Base-by-base conservation (phyloP, 1,140 invertebrate genomes). In the Drosophila repleta region DNA sequence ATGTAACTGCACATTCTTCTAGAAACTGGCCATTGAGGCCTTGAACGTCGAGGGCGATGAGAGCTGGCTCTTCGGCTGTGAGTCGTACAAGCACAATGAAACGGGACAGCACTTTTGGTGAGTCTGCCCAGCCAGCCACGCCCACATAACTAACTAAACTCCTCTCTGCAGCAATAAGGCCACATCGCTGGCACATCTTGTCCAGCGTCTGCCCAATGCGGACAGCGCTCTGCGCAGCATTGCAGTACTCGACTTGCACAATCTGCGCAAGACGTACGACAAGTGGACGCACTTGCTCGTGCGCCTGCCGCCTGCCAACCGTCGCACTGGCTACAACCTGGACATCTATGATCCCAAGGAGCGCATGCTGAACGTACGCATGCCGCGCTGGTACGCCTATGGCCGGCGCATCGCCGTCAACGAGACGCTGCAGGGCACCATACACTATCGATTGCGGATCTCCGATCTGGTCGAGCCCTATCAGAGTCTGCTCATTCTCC, bases 31-130 rank as follows among this genome's bases (percentile, higher is more conserved):
- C 26, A 76, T 87, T 35, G 83, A 87, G 43, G 79, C 69, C 0
- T 11, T 88, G 2, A 95, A 95, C 90, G 92, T 96, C 6, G 93
- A 94, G 72, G 41, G 46, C 24, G 92, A 93, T 17, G 93, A 92
- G 46, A 94, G 96, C 74, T 96, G 96, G 96, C 87, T 96, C 17
- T 96, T 95, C 84, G 94, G 94, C 17, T 97, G 96, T 87, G 93
- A 93, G 32, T 94, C 95, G 4, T 93, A 93, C 48, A 90, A 84
- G 11, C 79, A 93, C 15, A 87, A 73, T 15, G 48, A 93, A 58
- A 92, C 91, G 20, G 90, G 92, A 6, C 92, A 93, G 56, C 93
- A 94, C 91, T 92, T 94, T 84, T 96, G 95, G 95, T 96, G 17
- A 93, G 93, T 89, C 78, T 56, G 13, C 35, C 37, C 57, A 45